These are phyloP conservation scores for Dinomys branickii DNA, from an alignment of 2,113 vertebrate species.

Conservation along the genomic window DNA sequence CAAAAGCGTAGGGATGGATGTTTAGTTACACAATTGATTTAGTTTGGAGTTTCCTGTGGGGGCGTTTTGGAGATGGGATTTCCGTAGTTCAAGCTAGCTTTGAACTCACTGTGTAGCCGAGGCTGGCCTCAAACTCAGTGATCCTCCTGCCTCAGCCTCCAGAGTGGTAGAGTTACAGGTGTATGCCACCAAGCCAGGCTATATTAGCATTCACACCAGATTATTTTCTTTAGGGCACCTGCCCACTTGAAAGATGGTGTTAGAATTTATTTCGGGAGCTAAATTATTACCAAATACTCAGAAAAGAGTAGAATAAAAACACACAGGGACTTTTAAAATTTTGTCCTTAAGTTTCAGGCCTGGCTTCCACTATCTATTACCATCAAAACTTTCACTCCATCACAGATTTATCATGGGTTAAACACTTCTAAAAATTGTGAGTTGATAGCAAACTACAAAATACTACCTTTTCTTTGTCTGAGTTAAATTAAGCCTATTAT, in stretches of 20 bases:
- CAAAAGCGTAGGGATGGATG: neutral
- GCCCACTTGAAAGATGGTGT: slow-evolving; percentile 30
- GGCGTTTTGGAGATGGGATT: neutral
- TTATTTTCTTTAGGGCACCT: slow-evolving; percentile 44
- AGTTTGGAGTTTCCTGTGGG: neutral
- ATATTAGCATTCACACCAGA: neutral
- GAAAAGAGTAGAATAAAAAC: slow-evolving; percentile 33
- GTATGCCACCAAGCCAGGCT: neutral
- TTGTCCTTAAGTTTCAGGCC: slow-evolving; percentile 39
- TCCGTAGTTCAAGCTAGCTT: neutral
- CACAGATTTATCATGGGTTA: slow-evolving; percentile 68
- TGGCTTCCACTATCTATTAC: neutral
- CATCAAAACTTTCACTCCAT: slow-evolving; percentile 59
- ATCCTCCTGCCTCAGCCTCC: neutral
- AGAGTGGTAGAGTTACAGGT: neutral
- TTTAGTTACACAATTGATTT: slow-evolving; percentile 1
- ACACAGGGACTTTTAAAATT: slow-evolving; percentile 21
- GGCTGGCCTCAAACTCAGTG: neutral
- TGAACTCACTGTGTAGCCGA: too few relatives aligned
- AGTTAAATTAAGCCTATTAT: slow-evolving; percentile 85
- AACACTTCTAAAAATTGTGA: slow-evolving; percentile 73
- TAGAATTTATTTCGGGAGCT: slow-evolving; percentile 6
- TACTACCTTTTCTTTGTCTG: slow-evolving; percentile 77
- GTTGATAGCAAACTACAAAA: slow-evolving; percentile 72
- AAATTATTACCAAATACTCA: slow-evolving; percentile 57